Evolutionary conservation across 2,113 vertebrate genomes (phyloP).

Genomic region (Callorhinus ursinus): DNA sequence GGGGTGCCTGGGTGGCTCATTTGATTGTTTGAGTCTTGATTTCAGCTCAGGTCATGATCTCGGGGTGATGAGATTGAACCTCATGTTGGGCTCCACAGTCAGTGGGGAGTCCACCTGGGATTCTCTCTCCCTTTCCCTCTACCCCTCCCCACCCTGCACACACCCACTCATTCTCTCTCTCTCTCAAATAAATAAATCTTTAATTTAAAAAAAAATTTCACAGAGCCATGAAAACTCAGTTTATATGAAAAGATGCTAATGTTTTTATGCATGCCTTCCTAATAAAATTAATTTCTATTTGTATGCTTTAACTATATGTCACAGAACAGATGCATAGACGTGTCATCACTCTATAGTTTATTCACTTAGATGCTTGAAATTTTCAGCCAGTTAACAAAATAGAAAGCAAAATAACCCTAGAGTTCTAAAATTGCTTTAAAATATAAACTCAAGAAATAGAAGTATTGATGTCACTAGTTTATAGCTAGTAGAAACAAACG

Average conservation of each 20-base stretch:
- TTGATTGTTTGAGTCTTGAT: not conserved
- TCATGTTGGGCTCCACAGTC: not conserved
- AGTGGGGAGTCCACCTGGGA: not conserved
- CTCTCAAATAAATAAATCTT: not conserved
- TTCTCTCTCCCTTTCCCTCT: not conserved
- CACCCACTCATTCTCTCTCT: not conserved
- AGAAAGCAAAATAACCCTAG: slow-evolving; percentile 47
- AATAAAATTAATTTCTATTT: slow-evolving; percentile 79
- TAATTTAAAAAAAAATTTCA: not conserved
- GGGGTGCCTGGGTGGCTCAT: not conserved
- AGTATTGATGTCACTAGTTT: not conserved
- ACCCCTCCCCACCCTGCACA: not conserved
- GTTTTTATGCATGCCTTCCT: slow-evolving; percentile 42
- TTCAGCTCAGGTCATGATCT: not conserved
- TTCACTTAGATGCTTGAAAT: slow-evolving; percentile 41
- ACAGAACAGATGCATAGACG: slow-evolving; percentile 65
- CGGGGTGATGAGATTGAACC: not conserved
- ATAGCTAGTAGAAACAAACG: slow-evolving; percentile 28
- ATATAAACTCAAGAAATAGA: slow-evolving; percentile 40
- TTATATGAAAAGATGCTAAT: slow-evolving; percentile 65
- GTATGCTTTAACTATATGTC: slow-evolving; percentile 75
- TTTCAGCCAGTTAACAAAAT: slow-evolving; percentile 63
- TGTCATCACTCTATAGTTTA: slow-evolving; percentile 48
- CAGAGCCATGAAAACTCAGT: slow-evolving; percentile 20
- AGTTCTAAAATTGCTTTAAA: slow-evolving; percentile 75